Percentiles rank a stretch among this genome's conserved stretches.
These are phyloP conservation scores for Terebella lapidaria DNA, from an alignment of 2,888 invertebrate species.

Conservation along the genomic window DNA sequence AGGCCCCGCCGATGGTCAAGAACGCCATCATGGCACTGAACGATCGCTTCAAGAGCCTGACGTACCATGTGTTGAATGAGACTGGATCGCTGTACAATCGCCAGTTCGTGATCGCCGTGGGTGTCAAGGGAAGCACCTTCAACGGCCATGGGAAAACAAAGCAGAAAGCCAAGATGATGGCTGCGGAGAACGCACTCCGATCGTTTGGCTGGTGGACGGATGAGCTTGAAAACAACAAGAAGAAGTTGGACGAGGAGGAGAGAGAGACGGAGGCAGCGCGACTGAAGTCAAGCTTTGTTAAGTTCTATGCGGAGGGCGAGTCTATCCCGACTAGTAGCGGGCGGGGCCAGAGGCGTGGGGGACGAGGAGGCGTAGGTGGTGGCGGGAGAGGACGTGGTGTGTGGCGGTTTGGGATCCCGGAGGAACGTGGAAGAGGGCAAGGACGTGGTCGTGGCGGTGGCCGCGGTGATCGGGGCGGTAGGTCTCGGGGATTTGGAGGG, in stretches of 20 bases:
- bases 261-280: neutral
- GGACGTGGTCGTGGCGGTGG: neutral
- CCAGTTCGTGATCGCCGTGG: neutral
- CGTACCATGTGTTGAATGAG: neutral
- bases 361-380: neutral
- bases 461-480: no score
- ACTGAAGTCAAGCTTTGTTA: neutral
- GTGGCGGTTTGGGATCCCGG: neutral
- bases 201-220: neutral
- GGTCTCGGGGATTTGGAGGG: no score
- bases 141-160: neutral
- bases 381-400: neutral
- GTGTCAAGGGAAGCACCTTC: neutral
- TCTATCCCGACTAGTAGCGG: neutral
- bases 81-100: neutral
- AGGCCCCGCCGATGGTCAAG: neutral
- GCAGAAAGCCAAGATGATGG: neutral
- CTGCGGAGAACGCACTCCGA: neutral
- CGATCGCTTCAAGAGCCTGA: neutral
- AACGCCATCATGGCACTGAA: constrained; percentile 1
- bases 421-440: neutral
- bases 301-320: neutral
- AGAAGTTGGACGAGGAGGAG: neutral
- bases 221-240: neutral
- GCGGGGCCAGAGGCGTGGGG: neutral